Base-by-base conservation (phyloP, 2,888 invertebrate genomes). In the Graphium colonna region DNA sequence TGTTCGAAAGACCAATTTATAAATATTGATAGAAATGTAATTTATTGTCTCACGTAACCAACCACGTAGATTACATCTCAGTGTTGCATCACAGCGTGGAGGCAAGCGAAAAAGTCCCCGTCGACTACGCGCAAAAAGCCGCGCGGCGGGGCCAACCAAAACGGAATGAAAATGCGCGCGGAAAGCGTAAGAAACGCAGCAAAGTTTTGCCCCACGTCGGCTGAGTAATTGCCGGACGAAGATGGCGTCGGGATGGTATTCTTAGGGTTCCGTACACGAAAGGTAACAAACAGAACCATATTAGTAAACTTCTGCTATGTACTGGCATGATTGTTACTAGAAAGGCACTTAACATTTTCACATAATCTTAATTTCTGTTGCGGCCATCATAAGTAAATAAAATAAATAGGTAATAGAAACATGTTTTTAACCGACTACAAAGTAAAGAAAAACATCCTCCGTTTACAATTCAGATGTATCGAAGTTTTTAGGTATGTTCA, bases 171-270 rank as follows among this genome's bases (percentile, higher is more conserved):
- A 60, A 61, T 59, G 44, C 45, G 38, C n/a, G 46, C 49, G 62
- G 62, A 60, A 64, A 60, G 59, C 53, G 61, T 53, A 60, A 57
- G 60, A 59, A 55, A 59, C 55, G 47, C 54, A 54, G 47, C 54
- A 56, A 59, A 59, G 52, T 52, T 54, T 56, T 59, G 38, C 52
- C 59, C 52, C 45, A 49, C 58, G 43, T 48, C 54, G 51, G 47
- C 49, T 40, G 60, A 61, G 63, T 68, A 66, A 69, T 64, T 58
- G 56, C 57, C 33, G n/a, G 51, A 40, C 55, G 56, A 58, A 70
- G 53, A 67, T 61, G 67, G 67, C 58, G 49, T 45, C 50, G 47
- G 61, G 61, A 21, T 21, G 21, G 21, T n/a, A n/a, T n/a, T n/a
- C n/a, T 58, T 52, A 51, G 4, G 45, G 42, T 44, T 47, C 45